These are phyloP conservation scores for Macaria notata DNA, from an alignment of 2,888 invertebrate genomes.

Conservation along the genomic window DNA sequence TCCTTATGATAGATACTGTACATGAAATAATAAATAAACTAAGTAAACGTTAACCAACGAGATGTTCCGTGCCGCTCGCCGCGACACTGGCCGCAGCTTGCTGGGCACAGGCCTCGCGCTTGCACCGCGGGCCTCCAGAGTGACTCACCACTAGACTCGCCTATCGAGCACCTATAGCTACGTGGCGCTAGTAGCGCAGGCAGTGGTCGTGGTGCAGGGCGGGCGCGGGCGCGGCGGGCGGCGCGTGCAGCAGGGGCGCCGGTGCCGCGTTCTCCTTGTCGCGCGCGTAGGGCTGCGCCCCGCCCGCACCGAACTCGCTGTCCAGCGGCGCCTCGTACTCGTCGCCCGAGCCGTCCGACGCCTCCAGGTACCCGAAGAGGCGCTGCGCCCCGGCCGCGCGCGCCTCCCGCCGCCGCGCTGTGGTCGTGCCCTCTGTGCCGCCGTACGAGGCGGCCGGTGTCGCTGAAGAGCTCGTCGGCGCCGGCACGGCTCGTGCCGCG, in stretches of 20 bases:
- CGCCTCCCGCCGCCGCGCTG: slow-evolving; percentile 44
- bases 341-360: slow-evolving; percentile 86
- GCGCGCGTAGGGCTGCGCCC: slow-evolving; percentile 55
- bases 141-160: no score
- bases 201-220: slow-evolving; percentile 74
- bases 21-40: slow-evolving; percentile 6
- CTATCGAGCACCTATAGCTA: no score
- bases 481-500: slow-evolving; percentile 52
- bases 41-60: no score
- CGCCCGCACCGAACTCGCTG: slow-evolving; percentile 31
- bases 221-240: slow-evolving; percentile 49
- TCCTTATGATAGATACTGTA: slow-evolving; percentile 5
- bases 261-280: slow-evolving; percentile 75
- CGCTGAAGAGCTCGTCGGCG: slow-evolving; percentile 38
- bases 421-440: slow-evolving; percentile 39
- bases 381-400: slow-evolving; percentile 83
- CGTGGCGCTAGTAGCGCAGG: slow-evolving; percentile 61
- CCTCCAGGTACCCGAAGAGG: slow-evolving; percentile 88
- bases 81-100: no score
- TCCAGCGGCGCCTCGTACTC: slow-evolving; percentile 64
- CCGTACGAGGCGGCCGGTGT: slow-evolving; percentile 36
- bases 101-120: no score
- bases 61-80: no score
- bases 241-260: slow-evolving; percentile 63
- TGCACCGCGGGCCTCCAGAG: no score